Evolutionary conservation across 2,113 vertebrate species (phyloP), one percentile per base, ranked within the genome.

Genomic region (Cyanoramphus novaezelandiae): DNA sequence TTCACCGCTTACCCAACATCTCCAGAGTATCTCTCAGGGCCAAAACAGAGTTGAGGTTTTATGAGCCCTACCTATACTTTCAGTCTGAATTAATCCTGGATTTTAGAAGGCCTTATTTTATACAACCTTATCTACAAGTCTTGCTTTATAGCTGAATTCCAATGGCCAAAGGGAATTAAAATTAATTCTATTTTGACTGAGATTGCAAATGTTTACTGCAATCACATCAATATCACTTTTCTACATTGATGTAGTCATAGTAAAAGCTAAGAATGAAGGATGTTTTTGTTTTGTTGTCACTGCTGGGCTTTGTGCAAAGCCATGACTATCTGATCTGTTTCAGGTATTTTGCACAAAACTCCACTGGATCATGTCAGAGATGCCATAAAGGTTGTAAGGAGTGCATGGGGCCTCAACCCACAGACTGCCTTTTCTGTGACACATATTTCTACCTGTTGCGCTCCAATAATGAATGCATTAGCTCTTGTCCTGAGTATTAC

Each of bases 381-480:
- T 99, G 99, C 82, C 96, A 99, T 90, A 98, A 97, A 52, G 98
- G 93, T 9, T 99, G 99, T 76, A 97, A 96, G 67, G 80, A 96
- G 15, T 99, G 99, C 83, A 50, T 7, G 39, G 99, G 98, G 9
- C 96, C 94, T 1, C 70, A 18, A 8, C 91, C 96, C 70, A 95
- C 89, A 17, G 97, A 99, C 82, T 99, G 99, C 82, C 97, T 98
- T 64, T 98, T 97, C 81, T 99, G 99, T 68, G 97, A 98, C 52
- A 91, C 77, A 0, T 88, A 96, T 50, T 99, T 98, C 93, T 98
- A 99, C 72, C 97, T 98, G 52, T 82, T 99, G 87, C 97, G 3
- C 47, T 97, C 97, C 74, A 92, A 87, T 10, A 98, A 98, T 0
- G 80, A 97, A 65, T 99, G 99, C 27, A 59, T 98, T 55, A 91